Evolutionary conservation across 2,797 vertebrate species (phyloP).

Genomic region (Poecile montanus): DNA sequence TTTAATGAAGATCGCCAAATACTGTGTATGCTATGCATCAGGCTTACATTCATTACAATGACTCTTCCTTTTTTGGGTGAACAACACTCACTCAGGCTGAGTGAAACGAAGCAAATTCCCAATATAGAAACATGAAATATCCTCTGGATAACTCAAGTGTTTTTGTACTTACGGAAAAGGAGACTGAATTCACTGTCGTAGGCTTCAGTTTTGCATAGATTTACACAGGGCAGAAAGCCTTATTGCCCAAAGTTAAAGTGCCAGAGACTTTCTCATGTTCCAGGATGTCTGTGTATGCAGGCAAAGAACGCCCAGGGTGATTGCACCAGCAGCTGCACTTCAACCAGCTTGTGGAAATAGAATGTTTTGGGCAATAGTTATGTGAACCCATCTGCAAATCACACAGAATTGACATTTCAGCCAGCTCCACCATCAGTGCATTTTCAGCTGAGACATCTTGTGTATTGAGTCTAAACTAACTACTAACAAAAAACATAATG

Average conservation of each 20-base stretch:
- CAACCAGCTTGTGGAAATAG: not conserved
- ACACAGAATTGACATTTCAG: not conserved
- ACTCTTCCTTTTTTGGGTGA: conserved; percentile 62
- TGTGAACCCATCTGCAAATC: not conserved
- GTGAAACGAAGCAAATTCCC: conserved; percentile 37
- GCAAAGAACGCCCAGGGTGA: not conserved
- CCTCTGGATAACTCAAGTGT: conserved; percentile 1
- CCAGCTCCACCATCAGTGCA: fast-evolving
- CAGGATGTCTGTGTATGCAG: not conserved
- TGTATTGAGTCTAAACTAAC: not conserved
- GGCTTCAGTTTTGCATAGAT: not conserved
- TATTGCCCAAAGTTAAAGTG: not conserved
- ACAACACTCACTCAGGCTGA: conserved; percentile 2
- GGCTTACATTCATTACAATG: not conserved
- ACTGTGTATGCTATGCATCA: not conserved
- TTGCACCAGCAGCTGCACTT: not conserved
- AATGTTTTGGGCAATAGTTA: not conserved
- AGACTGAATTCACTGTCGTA: not conserved
- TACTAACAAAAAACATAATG: not conserved
- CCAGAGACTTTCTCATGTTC: not conserved
- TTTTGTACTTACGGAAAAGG: conserved; percentile 15
- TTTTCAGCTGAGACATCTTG: not conserved
- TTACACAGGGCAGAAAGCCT: not conserved
- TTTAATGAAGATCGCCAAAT: not conserved
- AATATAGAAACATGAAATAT: conserved; percentile 64